Base-by-base conservation (phyloP, 1,140 invertebrate genomes). In the Heliconius congener region DNA sequence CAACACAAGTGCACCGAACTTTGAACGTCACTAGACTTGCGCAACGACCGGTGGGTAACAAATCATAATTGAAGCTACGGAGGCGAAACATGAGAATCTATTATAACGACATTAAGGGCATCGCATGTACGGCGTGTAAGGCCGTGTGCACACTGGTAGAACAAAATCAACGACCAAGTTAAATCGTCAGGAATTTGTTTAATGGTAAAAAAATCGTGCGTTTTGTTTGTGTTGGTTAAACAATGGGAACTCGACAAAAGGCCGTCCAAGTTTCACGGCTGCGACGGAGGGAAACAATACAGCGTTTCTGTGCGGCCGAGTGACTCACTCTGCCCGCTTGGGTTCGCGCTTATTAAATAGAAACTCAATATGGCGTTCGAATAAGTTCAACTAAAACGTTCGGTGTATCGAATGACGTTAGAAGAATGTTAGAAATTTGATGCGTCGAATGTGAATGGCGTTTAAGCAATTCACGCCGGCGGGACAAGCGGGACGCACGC, bases 161-260 rank as follows among this genome's bases (percentile, higher is more conserved):
- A 81, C 76, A 83, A 84, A 84, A 83, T 82, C 84, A 87, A 82
- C 81, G 81, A 85, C 78, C 77, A 55, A 85, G 84, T 83, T 87
- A 84, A 90, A 85, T 78, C 82, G 78, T 87, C 80, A 82, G 84
- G 82, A 85, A 83, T 85, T 85, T 84, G 73, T 82, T 87, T 86
- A 88, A 87, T 88, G 82, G 66, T 77, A 80, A 86, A 87, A 85
- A 89, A 85, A 86, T 78, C 79, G 80, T 78, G 83, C 83, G 83
- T 86, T 57, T 86, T 86, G 87, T 90, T 90, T 91, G 83, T 87
- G 87, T 85, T 86, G 85, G 78, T 81, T 83, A 89, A 87, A 93
- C 91, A 93, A 93, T 91, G 73, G 86, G 81, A 72, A 82, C 82
- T 86, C 87, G 86, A 89, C 90, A 91, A 91, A 91, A 90, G 87